These are phyloP conservation scores for Masticophis lateralis DNA, from an alignment of 2,797 vertebrate genomes.

Conservation along the genomic window DNA sequence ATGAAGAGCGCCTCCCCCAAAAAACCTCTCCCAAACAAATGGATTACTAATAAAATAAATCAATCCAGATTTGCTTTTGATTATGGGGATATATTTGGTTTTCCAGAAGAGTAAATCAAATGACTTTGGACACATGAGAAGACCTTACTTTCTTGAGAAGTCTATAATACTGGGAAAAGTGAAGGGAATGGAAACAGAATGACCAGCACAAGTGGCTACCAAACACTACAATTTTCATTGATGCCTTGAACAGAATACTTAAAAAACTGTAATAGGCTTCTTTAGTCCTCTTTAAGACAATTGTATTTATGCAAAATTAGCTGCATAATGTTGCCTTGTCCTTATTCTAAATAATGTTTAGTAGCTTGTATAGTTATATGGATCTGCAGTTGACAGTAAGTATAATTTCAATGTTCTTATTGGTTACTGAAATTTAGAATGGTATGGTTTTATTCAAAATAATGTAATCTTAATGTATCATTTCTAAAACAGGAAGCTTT, in stretches of 20 bases:
- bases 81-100: not conserved
- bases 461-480: not conserved
- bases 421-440: slow-evolving; percentile 22
- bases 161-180: not conserved
- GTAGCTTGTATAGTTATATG: not conserved
- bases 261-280: not conserved
- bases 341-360: not conserved
- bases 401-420: not conserved
- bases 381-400: not conserved
- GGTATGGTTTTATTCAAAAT: not conserved
- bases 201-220: too few relatives aligned
- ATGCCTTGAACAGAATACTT: not conserved
- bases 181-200: not conserved
- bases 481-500: slow-evolving; percentile 24
- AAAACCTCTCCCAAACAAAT: not conserved
- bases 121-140: not conserved
- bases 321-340: not conserved
- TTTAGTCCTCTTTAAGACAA: not conserved
- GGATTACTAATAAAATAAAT: not conserved
- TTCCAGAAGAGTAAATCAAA: not conserved
- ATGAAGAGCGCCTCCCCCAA: accelerated
- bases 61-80: not conserved
- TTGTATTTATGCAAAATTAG: not conserved
- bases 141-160: not conserved
- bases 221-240: not conserved